Evolutionary conservation across 2,888 invertebrate genomes (phyloP), one percentile per base, ranked within the genome.

Genomic region (Aphelenchoides bicaudatus): DNA sequence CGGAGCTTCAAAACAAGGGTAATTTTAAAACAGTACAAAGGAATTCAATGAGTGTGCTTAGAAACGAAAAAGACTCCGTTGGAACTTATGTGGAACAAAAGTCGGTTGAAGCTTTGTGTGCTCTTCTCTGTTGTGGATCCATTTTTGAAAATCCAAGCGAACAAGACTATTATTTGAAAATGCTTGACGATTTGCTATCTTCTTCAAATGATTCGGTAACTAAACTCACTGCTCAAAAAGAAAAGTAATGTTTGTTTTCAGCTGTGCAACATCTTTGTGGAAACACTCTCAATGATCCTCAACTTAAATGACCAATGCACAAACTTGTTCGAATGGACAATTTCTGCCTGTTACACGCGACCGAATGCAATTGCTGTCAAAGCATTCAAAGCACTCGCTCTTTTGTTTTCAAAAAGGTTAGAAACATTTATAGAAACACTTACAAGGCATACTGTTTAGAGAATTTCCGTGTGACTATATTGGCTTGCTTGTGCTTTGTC

Each of bases 301-400:
- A 94, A 98, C 81, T 90, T 90, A 76, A 99, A 93, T 82, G 89
- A 91, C 21, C 92, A 92, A 80, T 88, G 89, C 68, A 89, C 90
- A 0, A 86, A 88, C 3, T 82, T 98, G 52, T 83, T 98, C 43
- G 98, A 98, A 82, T 98, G 96, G 96, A 88, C 92, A 0, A 91
- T 98, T 49, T 92, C 94, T 83, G 87, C 91, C 58, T 98, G 98
- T 81, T 99, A 91, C 81, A 96, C 92, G 0, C 91, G 91, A 4
- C 82, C 87, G 5, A 87, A 88, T 6, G 38, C 46, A 21, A 90
- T 94, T 37, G 92, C 94, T 1, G 93, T 94, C 80, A 90, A 91
- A 1, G 96, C 96, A 80, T 98, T 98, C 81, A 85, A 90, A 79
- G 92, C 94, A 2, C 84, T 98, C 53, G 91, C 93, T 3, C 89